Evolutionary conservation across 2,113 vertebrate species (phyloP), one percentile per base, ranked within the genome.

Genomic region (Cairina moschata): DNA sequence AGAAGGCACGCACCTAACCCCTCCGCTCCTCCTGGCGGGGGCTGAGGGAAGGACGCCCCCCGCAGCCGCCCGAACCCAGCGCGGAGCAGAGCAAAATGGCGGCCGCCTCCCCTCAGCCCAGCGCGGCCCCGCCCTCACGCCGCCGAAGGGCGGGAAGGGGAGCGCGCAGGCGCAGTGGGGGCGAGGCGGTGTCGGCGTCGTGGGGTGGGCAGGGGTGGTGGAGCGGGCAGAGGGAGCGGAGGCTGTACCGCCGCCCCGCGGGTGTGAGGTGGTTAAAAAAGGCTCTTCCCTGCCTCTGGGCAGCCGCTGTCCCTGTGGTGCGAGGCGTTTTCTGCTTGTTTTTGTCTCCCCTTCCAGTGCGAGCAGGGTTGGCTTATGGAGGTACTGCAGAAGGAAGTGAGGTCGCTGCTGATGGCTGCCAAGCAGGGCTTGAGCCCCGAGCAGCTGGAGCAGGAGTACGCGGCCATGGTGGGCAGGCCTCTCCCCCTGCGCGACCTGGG

Each of bases 341-440:
- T 72, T 21, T 82, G 48, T 93, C 74, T 42, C 23, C 38, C 10
- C 3, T 52, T 25, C 10, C 20, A 96, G 88, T 1, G 17, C 2
- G 95, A 97, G 79, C 97, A 98, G 77, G 98, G 96, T 6, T 95
- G 96, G 7, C 42, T 98, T 5, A 97, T 99, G 84, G 95, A 96
- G 17, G 59, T 94, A 29, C 88, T 99, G 95, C 98, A 98, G 97
- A 99, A 99, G 84, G 98, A 99, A 76, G 91, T 99, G 44, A 98
- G 99, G 23, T 98, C 99, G 0, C 97, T 99, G 79, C 98, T 99
- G 31, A 92, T 98, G 32, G 98, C 99, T 15, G 93, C 98, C 50
- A 99, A 99, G 65, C 86, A 96, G 22, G 99, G 99, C 11, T 68
- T 99, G 86, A 97, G 98, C 2, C 97, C 98, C 0, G 95, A 96